A percentile compares a stretch with the other conserved stretches of the same genome.
These are phyloP conservation scores for Agraylea sexmaculata DNA, from an alignment of 1,140 invertebrate genomes.

Conservation along the genomic window DNA sequence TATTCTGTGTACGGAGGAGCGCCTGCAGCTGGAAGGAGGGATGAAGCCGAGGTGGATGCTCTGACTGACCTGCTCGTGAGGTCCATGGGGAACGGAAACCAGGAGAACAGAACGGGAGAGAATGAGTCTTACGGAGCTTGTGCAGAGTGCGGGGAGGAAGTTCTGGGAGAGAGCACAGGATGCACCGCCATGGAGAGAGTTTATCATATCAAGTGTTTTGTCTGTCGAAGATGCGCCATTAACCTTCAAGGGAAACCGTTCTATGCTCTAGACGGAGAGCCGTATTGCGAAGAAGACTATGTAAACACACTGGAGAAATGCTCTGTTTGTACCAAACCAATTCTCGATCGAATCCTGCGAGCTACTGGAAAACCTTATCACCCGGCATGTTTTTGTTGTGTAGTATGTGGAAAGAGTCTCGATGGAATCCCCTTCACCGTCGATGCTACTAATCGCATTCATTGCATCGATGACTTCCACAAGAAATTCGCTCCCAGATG, in stretches of 20 bases:
- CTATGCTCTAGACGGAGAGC: conserved; percentile 86
- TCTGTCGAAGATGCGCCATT: conserved; percentile 76
- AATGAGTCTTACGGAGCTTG: conserved; percentile 75
- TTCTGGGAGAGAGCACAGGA: conserved; percentile 83
- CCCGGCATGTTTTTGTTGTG: conserved; percentile 93
- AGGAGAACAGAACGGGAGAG: conserved; percentile 50
- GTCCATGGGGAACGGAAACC: conserved; percentile 67
- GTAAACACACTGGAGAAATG: conserved; percentile 94
- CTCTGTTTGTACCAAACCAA: conserved; percentile 89
- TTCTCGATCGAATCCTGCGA: conserved; percentile 86
- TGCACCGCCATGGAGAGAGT: conserved; percentile 94
- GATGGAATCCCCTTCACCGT: conserved; percentile 98
- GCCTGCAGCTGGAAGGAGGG: conserved; percentile 20
- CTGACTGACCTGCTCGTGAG: conserved; percentile 77
- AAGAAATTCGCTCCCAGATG: conserved; percentile 99
- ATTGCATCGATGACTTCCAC: conserved; percentile 98
- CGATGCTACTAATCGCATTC: conserved; percentile 94
- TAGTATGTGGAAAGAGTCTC: conserved; percentile 88
- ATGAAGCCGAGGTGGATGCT: conserved; percentile 74
- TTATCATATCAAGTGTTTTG: conserved; percentile 92
- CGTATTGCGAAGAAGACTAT: conserved; percentile 91
- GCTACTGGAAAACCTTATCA: conserved; percentile 98
- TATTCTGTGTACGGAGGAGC: conserved; percentile 48
- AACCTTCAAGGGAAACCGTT: conserved; percentile 89
- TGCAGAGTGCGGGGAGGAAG: conserved; percentile 76